Evolutionary conservation across 2,888 invertebrate genomes (phyloP).

Genomic region (Drosophila mettleri): DNA sequence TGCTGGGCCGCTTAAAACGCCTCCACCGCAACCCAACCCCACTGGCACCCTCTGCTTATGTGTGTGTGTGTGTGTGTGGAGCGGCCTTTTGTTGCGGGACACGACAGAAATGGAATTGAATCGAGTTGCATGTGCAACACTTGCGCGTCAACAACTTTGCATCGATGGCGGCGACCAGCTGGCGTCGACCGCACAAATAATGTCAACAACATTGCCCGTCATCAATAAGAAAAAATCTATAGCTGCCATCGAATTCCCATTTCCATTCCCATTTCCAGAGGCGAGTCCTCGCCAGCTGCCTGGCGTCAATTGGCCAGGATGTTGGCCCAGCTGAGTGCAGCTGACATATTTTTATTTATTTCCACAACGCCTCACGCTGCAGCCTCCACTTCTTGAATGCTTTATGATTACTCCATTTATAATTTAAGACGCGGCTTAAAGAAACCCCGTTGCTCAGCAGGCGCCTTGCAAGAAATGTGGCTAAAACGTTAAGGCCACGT

Average conservation of each 20-base stretch:
- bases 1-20: slow-evolving; percentile 36
- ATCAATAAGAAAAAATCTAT: slow-evolving; percentile 61
- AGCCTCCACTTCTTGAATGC: background rate
- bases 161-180: slow-evolving; percentile 71
- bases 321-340: slow-evolving; percentile 20
- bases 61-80: background rate
- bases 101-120: slow-evolving; percentile 27
- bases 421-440: background rate
- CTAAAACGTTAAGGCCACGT: too few species aligned
- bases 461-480: too few species aligned
- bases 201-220: slow-evolving; percentile 74
- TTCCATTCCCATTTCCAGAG: slow-evolving; percentile 24
- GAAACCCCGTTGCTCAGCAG: too few species aligned
- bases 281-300: background rate
- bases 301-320: slow-evolving; percentile 24
- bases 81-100: slow-evolving; percentile 35
- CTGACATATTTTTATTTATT: slow-evolving; percentile 10
- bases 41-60: background rate
- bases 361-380: background rate
- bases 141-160: slow-evolving; percentile 67
- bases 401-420: slow-evolving; percentile 7
- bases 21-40: background rate
- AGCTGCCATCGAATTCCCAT: slow-evolving; percentile 50
- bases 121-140: slow-evolving; percentile 55
- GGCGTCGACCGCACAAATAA: slow-evolving; percentile 73